Percentiles rank a stretch among this genome's conserved stretches.
phyloP scores from a whole-genome alignment of 1,140 invertebrate species.

The Musca vetustissima region DNA sequence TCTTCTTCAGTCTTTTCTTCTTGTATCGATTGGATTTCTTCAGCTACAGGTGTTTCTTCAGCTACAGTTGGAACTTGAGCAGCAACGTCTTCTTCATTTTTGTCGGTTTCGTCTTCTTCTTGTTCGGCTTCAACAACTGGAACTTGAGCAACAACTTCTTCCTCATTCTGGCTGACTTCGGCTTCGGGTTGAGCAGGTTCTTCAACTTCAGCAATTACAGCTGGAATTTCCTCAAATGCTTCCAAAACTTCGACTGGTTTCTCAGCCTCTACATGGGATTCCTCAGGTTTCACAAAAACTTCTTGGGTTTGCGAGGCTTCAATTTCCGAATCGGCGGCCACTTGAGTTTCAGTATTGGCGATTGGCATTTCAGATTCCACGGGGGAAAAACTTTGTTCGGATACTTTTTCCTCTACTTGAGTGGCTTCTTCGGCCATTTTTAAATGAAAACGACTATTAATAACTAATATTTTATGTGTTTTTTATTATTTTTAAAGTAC shows the following conservation, averaged over 20 bases:
- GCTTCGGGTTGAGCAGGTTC: not conserved
- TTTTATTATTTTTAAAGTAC: constrained; percentile 8
- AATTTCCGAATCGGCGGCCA: constrained; percentile 17
- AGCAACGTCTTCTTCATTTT: not conserved
- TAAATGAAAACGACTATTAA: constrained; percentile 19
- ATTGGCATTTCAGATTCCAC: not conserved
- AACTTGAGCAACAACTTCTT: not conserved
- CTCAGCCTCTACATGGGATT: not conserved
- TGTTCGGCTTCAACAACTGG: not conserved
- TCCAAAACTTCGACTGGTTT: constrained; percentile 3
- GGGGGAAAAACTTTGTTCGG: constrained; percentile 15
- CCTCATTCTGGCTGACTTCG: constrained; percentile 1
- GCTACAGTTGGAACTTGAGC: not conserved
- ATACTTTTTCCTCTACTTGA: not conserved
- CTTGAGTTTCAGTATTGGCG: constrained; percentile 1
- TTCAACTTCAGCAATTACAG: constrained; percentile 5
- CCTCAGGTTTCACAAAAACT: constrained; percentile 15
- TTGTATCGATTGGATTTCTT: not conserved
- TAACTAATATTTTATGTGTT: constrained; percentile 7
- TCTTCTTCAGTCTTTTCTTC: not conserved
- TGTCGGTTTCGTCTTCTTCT: not conserved
- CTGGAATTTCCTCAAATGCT: constrained; percentile 17
- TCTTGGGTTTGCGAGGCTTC: constrained; percentile 14
- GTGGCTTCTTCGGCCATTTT: not conserved
- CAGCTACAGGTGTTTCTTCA: not conserved